These are phyloP conservation scores for Esox masquinongy DNA, from an alignment of 2,797 vertebrate species.

Conservation along the genomic window DNA sequence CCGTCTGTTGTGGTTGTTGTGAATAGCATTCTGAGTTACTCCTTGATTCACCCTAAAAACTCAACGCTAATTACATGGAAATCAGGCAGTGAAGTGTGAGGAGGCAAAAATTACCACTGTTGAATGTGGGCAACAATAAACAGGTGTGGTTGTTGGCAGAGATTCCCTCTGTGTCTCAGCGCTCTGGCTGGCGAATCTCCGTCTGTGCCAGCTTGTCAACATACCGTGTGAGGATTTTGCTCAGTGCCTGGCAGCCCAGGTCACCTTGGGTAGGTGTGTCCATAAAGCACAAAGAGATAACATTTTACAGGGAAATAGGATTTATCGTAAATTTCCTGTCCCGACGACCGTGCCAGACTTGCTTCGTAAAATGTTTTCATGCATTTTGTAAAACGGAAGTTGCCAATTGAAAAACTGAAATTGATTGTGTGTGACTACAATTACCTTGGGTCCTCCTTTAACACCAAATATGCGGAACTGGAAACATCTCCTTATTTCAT, in stretches of 20 bases:
- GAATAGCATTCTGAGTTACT: background rate
- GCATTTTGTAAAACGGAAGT: too few relatives aligned
- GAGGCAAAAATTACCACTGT: constrained; percentile 19
- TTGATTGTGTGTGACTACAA: background rate
- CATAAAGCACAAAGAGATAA: background rate
- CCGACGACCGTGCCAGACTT: too few relatives aligned
- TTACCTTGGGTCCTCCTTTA: background rate
- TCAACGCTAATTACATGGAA: constrained; percentile 17
- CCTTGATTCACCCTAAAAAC: constrained; percentile 8
- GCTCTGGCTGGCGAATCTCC: background rate
- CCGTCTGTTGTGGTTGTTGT: background rate
- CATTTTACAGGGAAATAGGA: background rate
- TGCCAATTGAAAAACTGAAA: background rate
- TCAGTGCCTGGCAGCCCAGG: constrained; percentile 2
- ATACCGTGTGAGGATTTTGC: constrained; percentile 11
- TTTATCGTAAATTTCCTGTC: background rate
- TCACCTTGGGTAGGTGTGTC: constrained; percentile 5
- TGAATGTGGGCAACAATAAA: constrained; percentile 20
- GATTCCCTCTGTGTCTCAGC: background rate
- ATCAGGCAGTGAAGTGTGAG: constrained; percentile 16
- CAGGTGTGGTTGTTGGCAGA: constrained; percentile 10
- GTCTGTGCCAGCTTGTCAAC: constrained; percentile 7
- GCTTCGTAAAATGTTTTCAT: background rate
- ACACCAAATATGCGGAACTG: background rate
- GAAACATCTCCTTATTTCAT: background rate